Conservation (phyloP, 2,797 vertebrate genomes). For the Hoplostethus mediterraneus region DNA sequence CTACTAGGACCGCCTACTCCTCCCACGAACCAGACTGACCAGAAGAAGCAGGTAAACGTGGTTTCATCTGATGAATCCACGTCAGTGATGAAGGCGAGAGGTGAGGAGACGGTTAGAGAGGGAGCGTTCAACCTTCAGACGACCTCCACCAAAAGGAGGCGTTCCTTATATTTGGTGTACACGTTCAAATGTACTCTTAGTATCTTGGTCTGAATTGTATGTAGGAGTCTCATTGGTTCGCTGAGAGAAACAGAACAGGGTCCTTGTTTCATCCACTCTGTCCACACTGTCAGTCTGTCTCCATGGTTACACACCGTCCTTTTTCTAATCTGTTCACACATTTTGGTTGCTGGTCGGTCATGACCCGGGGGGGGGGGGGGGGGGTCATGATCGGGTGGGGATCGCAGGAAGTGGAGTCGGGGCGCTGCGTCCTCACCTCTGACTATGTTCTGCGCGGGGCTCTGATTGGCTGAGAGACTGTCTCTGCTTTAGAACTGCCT, state of each 20-base stretch:
- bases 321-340: neutral
- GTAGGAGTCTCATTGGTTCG: neutral
- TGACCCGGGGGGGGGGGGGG: neutral
- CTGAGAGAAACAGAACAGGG: neutral
- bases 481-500: slow-evolving; percentile 63
- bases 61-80: slow-evolving; percentile 8
- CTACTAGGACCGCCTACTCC: neutral
- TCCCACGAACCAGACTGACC: neutral
- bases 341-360: neutral
- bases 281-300: neutral
- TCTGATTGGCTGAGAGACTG: slow-evolving; percentile 68
- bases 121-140: too few species aligned
- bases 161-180: too few species aligned
- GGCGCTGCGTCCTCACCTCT: slow-evolving; percentile 45
- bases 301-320: slow-evolving; percentile 12
- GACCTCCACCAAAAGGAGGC: too few species aligned
- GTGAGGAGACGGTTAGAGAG: too few species aligned
- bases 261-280: slow-evolving; percentile 3
- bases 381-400: neutral
- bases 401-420: slow-evolving; percentile 15
- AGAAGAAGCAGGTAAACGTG: slow-evolving; percentile 7
- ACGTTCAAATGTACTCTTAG: too few species aligned
- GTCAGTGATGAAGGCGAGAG: neutral
- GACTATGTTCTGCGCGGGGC: slow-evolving; percentile 70
- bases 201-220: too few species aligned